phyloP scores from a whole-genome alignment of 1,140 invertebrate genomes.

The Trachelipus rathkii region DNA sequence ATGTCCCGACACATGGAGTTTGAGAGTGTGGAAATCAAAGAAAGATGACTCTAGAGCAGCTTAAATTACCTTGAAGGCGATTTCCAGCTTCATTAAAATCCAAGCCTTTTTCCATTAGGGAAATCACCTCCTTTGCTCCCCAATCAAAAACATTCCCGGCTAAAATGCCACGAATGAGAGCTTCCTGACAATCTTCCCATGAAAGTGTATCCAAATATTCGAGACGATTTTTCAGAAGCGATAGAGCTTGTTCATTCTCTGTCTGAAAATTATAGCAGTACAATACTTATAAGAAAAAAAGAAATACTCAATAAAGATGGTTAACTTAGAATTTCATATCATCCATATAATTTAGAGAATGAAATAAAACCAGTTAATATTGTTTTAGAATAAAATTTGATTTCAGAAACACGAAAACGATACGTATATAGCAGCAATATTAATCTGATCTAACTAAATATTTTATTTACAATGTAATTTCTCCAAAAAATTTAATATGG shows the following conservation, averaged over 20 bases:
- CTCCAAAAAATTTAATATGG: too few relatives aligned
- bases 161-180: slow-evolving; percentile 60
- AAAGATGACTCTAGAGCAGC: neutral
- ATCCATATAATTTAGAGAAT: too few relatives aligned
- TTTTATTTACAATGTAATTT: too few relatives aligned
- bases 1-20: too few relatives aligned
- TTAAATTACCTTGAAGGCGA: slow-evolving; percentile 28
- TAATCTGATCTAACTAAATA: too few relatives aligned
- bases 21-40: neutral
- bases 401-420: too few relatives aligned
- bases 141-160: slow-evolving; percentile 95
- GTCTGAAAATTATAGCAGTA: slow-evolving; percentile 47
- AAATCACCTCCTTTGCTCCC: slow-evolving; percentile 82
- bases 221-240: slow-evolving; percentile 55
- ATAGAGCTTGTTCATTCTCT: slow-evolving; percentile 65
- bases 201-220: slow-evolving; percentile 56
- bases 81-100: slow-evolving; percentile 59
- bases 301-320: too few relatives aligned
- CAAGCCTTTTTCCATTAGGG: slow-evolving; percentile 67
- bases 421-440: too few relatives aligned
- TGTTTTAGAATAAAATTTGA: too few relatives aligned
- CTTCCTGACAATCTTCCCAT: slow-evolving; percentile 56
- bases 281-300: neutral
- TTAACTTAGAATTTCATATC: too few relatives aligned
- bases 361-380: too few relatives aligned